Evolutionary conservation across 1,140 invertebrate species (phyloP).

Genomic region (Tigriopus japonicus): DNA sequence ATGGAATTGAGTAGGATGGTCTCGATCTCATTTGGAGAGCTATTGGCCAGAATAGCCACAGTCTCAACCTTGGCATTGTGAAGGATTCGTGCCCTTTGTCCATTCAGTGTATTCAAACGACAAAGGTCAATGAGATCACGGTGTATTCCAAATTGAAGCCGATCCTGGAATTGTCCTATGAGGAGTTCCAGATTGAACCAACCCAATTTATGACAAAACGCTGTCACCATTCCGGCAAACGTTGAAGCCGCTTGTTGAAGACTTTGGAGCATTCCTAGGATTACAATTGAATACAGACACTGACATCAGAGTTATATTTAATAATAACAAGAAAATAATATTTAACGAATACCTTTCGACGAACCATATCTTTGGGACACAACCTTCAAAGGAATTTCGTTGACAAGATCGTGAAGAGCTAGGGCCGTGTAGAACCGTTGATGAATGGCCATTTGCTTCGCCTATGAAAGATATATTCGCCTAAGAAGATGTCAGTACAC

Average conservation of each 20-base stretch:
- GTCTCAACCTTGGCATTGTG: constrained; percentile 64
- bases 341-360: constrained; percentile 31
- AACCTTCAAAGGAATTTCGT: constrained; percentile 56
- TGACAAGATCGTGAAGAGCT: constrained; percentile 76
- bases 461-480: constrained; percentile 31
- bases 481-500: too few species aligned
- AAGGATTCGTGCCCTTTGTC: constrained; percentile 57
- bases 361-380: constrained; percentile 68
- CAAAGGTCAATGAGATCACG: constrained; percentile 80
- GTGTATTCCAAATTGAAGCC: constrained; percentile 83
- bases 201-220: constrained; percentile 75
- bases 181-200: constrained; percentile 79
- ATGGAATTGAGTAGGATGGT: constrained; percentile 50
- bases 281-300: too few species aligned
- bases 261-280: constrained; percentile 55
- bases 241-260: constrained; percentile 86
- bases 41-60: constrained; percentile 52
- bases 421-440: constrained; percentile 75
- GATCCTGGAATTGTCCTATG: constrained; percentile 74
- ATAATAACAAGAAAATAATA: too few species aligned
- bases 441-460: constrained; percentile 27
- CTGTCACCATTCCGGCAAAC: constrained; percentile 85
- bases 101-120: constrained; percentile 60
- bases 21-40: constrained; percentile 46
- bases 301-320: too few species aligned